Evolutionary conservation across 2,888 invertebrate species (phyloP), one percentile per base, ranked within the genome.

Genomic region (Polydesmus complanatus): DNA sequence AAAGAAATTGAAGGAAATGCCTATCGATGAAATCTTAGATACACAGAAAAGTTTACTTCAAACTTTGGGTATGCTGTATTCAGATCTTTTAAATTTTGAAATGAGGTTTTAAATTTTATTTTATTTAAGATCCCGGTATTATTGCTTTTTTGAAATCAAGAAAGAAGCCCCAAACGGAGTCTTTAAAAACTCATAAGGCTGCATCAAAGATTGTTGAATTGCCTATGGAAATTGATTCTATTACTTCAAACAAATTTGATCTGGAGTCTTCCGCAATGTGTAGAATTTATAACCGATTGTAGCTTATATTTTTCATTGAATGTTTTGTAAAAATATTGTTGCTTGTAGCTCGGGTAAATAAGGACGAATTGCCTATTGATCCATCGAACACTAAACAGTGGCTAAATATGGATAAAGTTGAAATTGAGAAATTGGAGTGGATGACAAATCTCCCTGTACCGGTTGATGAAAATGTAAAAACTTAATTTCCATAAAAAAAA

Each of bases 21-120:
- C 81, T 1, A 77, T 81, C 65, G 78, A 81, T 58, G 87, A 92
- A 68, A 90, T 93, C 67, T 68, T 86, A 19, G 78, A 79, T 58
- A 90, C 91, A 71, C 81, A 82, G 65, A 75, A 81, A 64, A 83
- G 83, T 68, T 73, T 94, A 23, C 68, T 89, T 11, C 71, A 78
- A 23, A 78, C 71, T 54, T 70, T 86, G 68, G 83, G 84, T 73
- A 83, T 18, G 27, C 37, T 27, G 19, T 54, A 5, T 11, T 23
- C 8, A 3, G 19, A 2, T 54, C n/a, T n/a, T n/a, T n/a, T n/a
- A n/a, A n/a, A n/a, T n/a, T n/a, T n/a, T n/a, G n/a, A n/a, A n/a
- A n/a, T n/a, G n/a, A n/a, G n/a, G n/a, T n/a, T n/a, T n/a, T n/a
- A n/a, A n/a, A n/a, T n/a, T 14, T 37, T 37, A 14, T 37, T 5